Base-by-base conservation (phyloP, 2,888 invertebrate genomes). In the Chrysolina americana region DNA sequence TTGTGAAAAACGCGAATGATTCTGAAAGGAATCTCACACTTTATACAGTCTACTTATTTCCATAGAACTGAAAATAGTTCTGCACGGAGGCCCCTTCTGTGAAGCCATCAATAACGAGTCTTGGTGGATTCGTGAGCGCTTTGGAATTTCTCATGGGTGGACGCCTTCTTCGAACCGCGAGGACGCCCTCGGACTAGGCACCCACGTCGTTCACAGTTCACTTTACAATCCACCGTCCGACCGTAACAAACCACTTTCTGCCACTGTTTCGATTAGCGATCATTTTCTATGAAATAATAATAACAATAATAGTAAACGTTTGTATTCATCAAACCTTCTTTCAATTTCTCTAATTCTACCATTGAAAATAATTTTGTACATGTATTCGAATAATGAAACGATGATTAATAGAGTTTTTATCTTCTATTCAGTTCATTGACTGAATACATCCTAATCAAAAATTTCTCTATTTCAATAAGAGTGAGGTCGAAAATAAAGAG, bases 201-300 rank as follows among this genome's bases (percentile, higher is more conserved):
- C 77, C 75, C 72, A 77, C 79, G 71, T 75, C 68, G 70, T 80
- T 78, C 72, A 65, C 78, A 78, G 76, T 76, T 78, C 80, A 76
- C 63, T 77, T 70, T 76, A 72, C 79, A 75, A 79, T 78, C 77
- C 75, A 65, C 74, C 74, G 76, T 56, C 70, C 78, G 73, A 76
- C 78, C 81, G 79, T 74, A 63, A 76, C 81, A 74, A 73, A 71
- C 71, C 69, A 64, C 75, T 66, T 73, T 71, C 68, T 68, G 68
- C 68, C 53, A 68, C 68, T 68, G 53, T 41, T 68, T 68, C 68
- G 17, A 66, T 66, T 53, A 68, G 28, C n/a, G 36, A 59, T 59
- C 36, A 36, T 36, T 36, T 36, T 36, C 6, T 36, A 36, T 36
- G 3, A 4, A 36, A 36, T 36, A 36, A 36, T 36, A 36, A 6